These are phyloP conservation scores for Eurystomus gularis DNA, from an alignment of 2,113 vertebrate genomes.

Conservation along the genomic window DNA sequence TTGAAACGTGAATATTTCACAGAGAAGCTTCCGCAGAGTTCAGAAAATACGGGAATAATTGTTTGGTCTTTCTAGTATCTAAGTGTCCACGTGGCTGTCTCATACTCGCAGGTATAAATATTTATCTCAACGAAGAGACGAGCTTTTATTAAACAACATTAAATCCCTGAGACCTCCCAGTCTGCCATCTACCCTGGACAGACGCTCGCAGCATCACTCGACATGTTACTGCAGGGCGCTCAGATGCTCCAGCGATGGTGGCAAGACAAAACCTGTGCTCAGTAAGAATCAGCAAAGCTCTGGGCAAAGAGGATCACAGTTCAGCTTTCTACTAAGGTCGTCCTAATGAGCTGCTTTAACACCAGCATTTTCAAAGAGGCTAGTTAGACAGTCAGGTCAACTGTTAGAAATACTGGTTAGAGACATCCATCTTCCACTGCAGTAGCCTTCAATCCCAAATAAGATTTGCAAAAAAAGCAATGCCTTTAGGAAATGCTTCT, in stretches of 20 bases:
- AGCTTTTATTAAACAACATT: not conserved
- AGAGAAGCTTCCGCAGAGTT: not conserved
- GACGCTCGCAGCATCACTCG: rapidly evolving
- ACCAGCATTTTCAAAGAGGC: not conserved
- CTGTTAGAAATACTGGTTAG: not conserved
- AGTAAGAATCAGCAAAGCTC: not conserved
- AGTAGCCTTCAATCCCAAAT: not conserved
- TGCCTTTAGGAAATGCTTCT: not conserved
- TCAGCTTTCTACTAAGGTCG: not conserved
- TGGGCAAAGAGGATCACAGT: not conserved
- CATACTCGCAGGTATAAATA: not conserved
- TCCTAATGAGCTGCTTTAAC: not conserved
- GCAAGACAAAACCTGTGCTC: not conserved
- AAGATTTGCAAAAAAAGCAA: not conserved
- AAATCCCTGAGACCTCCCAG: not conserved
- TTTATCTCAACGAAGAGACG: not conserved
- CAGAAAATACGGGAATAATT: not conserved
- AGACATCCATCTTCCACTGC: not conserved
- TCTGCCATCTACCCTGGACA: not conserved
- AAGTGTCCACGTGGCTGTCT: not conserved
- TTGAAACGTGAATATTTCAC: not conserved
- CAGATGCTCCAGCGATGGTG: not conserved
- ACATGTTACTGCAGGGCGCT: rapidly evolving
- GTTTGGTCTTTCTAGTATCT: not conserved
- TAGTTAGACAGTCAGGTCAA: not conserved